These are phyloP conservation scores for Melieria omissa DNA, from an alignment of 2,888 invertebrate genomes.

Conservation along the genomic window DNA sequence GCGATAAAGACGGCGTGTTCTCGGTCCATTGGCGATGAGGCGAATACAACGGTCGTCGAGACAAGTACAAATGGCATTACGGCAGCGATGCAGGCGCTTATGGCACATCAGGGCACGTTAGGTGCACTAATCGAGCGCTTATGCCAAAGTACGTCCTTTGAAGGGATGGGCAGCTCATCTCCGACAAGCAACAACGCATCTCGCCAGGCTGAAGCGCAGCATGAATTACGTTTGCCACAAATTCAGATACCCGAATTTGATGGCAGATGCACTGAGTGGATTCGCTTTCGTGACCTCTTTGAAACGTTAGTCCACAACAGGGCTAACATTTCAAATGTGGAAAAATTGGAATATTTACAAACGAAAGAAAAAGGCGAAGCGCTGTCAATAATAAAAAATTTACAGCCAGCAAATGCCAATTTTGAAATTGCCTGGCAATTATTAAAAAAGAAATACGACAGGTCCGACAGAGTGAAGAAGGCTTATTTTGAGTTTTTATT, in stretches of 20 bases:
- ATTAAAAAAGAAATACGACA: conserved; percentile 30
- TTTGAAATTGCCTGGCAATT: conserved; percentile 29
- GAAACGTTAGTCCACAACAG: conserved; percentile 31
- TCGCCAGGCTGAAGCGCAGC: background rate
- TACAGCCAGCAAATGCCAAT: conserved; percentile 29
- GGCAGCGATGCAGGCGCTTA: conserved; percentile 20
- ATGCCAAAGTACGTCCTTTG: too few species aligned
- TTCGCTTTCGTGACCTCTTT: conserved; percentile 33
- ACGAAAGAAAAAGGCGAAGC: conserved; percentile 33
- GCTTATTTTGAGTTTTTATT: conserved; percentile 29
- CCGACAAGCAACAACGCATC: background rate
- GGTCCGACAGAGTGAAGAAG: conserved; percentile 32
- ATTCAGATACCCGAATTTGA: conserved; percentile 24
- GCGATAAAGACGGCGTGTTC: too few species aligned
- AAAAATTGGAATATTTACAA: conserved; percentile 32
- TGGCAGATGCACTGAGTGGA: conserved; percentile 26
- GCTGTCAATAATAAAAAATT: conserved; percentile 29
- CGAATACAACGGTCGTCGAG: conserved; percentile 1
- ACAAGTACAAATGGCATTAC: background rate
- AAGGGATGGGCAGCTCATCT: background rate
- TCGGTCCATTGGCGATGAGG: background rate
- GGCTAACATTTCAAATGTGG: conserved; percentile 21
- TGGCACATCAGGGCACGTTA: conserved; percentile 26
- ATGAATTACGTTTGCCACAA: conserved; percentile 29
- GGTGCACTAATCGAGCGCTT: conserved; percentile 21